Base-by-base conservation (phyloP, 2,113 vertebrate genomes). In the Melanocharis versteri region DNA sequence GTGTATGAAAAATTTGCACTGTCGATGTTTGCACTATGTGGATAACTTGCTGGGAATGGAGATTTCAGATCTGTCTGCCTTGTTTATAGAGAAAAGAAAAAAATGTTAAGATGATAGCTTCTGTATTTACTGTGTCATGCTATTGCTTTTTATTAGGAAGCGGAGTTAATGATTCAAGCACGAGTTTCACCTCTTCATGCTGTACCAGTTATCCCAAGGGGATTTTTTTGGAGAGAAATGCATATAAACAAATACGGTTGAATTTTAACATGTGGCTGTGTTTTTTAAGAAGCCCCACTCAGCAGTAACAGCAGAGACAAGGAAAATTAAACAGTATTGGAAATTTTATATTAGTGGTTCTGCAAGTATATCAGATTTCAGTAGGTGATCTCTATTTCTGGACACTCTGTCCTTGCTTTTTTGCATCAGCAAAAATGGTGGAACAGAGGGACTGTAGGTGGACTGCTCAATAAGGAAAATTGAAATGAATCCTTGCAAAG, bases 141-240 rank as follows among this genome's bases (percentile, higher is more conserved):
- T 71, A 31, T 19, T 93, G 58, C 50, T 66, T 94, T 91, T 94
- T 94, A 73, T 90, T 89, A 65, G 87, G 48, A 85, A 64, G 39
- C 7, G 80, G 37, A 91, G 40, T 79, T 97, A 91, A 89, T 91
- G 84, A 80, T 89, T 96, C 87, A 93, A 83, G 79, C 42, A 16
- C 1, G 5, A 66, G 23, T 77, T 94, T 77, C 39, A 65, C 58
- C 35, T 96, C 62, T 87, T 87, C 19, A 7, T 83, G 70, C 81
- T 76, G 42, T 47, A 79, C n/a, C 37, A 19, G 50, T 85, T 96
- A 89, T 82, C 94, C 82, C 75, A 73, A 53, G 70, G 57, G 84
- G 11, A 28, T 83, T 77, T 83, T 64, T 26, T 40, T 91, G 81
- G 75, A n/a, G 30, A 58, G 80, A 83, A 62, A 64, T 80, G 50